A percentile compares a stretch with the other conserved stretches of the same genome.
These are phyloP conservation scores for Pristionchus exspectatus DNA, from an alignment of 2,888 invertebrate genomes.

Conservation along the genomic window DNA sequence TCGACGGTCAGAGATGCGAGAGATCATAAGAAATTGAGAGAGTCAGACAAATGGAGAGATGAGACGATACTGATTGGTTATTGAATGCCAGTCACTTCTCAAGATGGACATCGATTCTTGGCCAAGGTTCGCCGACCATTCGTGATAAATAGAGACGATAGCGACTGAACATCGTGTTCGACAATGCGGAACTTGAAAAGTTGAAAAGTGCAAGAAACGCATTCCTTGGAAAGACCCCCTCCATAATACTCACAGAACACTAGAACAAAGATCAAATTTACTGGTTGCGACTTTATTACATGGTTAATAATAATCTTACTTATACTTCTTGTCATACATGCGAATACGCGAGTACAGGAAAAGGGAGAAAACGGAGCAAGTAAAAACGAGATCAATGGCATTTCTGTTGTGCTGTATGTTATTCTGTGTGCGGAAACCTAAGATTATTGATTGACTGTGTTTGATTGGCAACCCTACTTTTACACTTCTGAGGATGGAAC, in stretches of 20 bases:
- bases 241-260: not conserved
- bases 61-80: not conserved
- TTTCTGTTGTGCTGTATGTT: conserved; percentile 8
- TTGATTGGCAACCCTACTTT: not conserved
- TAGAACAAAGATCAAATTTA: not conserved
- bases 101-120: no score
- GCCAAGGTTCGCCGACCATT: no score
- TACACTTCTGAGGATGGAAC: not conserved
- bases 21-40: no score
- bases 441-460: conserved; percentile 35
- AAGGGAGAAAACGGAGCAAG: conserved; percentile 4
- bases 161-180: no score
- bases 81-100: no score
- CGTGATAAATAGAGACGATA: no score
- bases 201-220: no score
- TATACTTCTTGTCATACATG: conserved; percentile 34
- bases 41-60: not conserved
- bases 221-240: not conserved
- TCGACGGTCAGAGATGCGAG: no score
- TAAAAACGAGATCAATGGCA: conserved; percentile 29
- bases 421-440: not conserved
- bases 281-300: conserved; percentile 12
- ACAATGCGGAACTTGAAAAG: no score
- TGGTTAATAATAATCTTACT: not conserved
- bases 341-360: conserved; percentile 8